Evolutionary conservation across 1,140 invertebrate species (phyloP).

Genomic region (Lasaia peninsularis): DNA sequence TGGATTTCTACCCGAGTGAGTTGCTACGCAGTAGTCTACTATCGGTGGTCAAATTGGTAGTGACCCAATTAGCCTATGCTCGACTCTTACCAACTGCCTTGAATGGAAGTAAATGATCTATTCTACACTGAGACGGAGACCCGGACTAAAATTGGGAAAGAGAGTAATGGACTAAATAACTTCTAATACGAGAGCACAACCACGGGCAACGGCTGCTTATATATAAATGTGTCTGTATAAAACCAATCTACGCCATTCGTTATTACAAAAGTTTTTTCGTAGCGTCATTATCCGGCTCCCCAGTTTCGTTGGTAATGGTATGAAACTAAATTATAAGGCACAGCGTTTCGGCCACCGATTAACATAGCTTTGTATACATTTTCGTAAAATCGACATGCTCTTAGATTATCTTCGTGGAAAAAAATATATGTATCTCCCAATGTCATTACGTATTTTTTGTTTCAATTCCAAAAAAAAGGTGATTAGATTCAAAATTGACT

Average conservation of each 20-base stretch:
- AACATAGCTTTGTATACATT: conserved; percentile 44
- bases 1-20: too few relatives aligned
- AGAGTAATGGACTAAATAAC: too few relatives aligned
- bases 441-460: conserved; percentile 8
- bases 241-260: conserved; percentile 45
- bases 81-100: too few relatives aligned
- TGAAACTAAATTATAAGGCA: conserved; percentile 63
- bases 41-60: too few relatives aligned
- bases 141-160: too few relatives aligned
- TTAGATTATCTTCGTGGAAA: conserved; percentile 12
- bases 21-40: too few relatives aligned
- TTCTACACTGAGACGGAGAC: too few relatives aligned
- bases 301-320: conserved; percentile 57
- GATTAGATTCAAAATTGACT: neutral
- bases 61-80: too few relatives aligned
- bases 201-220: too few relatives aligned
- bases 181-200: too few relatives aligned
- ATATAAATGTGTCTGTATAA: conserved; percentile 21
- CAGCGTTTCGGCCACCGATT: conserved; percentile 51
- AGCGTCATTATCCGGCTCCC: conserved; percentile 53
- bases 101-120: too few relatives aligned
- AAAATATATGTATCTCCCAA: conserved; percentile 6
- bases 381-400: conserved; percentile 16
- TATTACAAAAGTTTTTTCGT: conserved; percentile 56
- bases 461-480: neutral